Evolutionary conservation across 2,888 invertebrate genomes (phyloP).

Genomic region (Spodoptera littoralis): DNA sequence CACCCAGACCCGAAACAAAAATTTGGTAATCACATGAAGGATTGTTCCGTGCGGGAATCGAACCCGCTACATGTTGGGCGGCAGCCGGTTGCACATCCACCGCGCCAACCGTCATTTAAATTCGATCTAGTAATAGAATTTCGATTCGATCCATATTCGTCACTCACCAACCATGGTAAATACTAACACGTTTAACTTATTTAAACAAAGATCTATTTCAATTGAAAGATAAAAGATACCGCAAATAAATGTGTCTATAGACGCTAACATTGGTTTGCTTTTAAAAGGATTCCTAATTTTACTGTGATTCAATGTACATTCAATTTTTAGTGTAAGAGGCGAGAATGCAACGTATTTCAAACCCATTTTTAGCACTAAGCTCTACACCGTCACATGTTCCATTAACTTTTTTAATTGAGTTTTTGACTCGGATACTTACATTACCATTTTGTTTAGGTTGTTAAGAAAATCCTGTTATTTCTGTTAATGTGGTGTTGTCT

Average conservation of each 20-base stretch:
- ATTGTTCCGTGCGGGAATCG: too few species aligned
- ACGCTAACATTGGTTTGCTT: constrained; percentile 33
- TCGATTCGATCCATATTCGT: too few species aligned
- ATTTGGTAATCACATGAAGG: too few species aligned
- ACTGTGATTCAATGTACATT: constrained; percentile 8
- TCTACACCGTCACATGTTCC: constrained; percentile 1
- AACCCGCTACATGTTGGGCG: too few species aligned
- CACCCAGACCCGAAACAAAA: too few species aligned
- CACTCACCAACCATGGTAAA: too few species aligned
- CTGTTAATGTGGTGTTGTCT: too few species aligned
- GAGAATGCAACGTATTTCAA: constrained; percentile 12
- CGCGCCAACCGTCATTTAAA: too few species aligned
- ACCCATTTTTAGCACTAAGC: constrained; percentile 23
- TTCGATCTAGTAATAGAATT: too few species aligned
- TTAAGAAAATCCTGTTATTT: too few species aligned
- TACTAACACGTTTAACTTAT: neutral
- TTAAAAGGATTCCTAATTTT: constrained; percentile 22
- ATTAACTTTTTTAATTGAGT: constrained; percentile 7
- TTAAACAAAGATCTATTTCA: constrained; percentile 11
- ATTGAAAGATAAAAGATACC: constrained; percentile 9
- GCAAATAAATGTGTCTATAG: neutral
- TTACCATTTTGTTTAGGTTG: neutral
- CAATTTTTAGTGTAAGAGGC: constrained; percentile 19
- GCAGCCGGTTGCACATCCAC: too few species aligned
- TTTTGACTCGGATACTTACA: neutral